Percentiles rank a stretch among this genome's conserved stretches.
phyloP scores from a whole-genome alignment of 2,113 vertebrate species.

The Leptosomus discolor region DNA sequence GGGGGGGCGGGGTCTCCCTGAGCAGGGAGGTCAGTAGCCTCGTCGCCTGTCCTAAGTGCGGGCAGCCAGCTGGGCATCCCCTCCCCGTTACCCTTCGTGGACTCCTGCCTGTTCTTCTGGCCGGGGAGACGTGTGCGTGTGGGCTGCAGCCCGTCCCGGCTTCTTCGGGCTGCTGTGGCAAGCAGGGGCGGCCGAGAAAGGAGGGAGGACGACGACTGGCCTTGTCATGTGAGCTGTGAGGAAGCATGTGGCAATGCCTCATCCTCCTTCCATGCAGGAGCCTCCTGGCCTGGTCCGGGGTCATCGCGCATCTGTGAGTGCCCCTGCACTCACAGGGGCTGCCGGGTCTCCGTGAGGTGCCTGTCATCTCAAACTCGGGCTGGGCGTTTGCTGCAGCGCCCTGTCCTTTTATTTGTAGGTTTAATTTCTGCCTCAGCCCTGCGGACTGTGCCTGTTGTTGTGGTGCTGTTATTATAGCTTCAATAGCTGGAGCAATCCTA shows the following conservation, averaged over 20 bases:
- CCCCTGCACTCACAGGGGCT: no score
- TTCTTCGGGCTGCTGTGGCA: not conserved
- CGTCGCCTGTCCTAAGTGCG: no score
- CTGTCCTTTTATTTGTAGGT: rapidly evolving
- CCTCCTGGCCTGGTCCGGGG: not conserved
- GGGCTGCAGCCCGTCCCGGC: not conserved
- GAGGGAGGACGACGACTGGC: not conserved
- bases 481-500: rapidly evolving
- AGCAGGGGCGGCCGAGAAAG: not conserved
- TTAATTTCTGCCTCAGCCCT: not conserved
- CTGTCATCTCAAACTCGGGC: not conserved
- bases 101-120: not conserved
- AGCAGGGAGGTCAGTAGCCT: not conserved
- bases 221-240: not conserved
- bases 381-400: rapidly evolving
- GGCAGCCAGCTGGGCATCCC: not conserved
- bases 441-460: rapidly evolving
- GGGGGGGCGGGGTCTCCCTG: no score
- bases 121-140: rapidly evolving
- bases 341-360: rapidly evolving
- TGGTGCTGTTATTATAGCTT: rapidly evolving
- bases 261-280: rapidly evolving
- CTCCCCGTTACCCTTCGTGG: not conserved
- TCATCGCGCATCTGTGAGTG: rapidly evolving
- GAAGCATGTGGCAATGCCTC: rapidly evolving